phyloP scores from a whole-genome alignment of 2,888 invertebrate genomes.

The Zeuzera pyrina region DNA sequence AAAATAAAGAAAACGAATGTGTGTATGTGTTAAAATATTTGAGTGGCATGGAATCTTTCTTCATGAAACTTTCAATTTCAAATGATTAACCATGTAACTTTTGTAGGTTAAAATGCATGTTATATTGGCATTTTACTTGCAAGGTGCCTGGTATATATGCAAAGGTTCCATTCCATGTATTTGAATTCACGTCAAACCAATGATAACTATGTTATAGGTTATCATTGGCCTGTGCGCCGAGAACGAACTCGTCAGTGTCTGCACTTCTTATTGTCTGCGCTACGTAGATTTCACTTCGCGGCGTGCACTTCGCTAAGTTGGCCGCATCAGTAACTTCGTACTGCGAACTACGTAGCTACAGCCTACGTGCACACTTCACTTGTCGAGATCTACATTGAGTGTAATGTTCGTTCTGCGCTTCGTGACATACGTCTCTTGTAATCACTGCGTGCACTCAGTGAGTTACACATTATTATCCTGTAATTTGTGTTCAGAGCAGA shows the following conservation, averaged over 20 bases:
- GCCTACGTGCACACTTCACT: constrained; percentile 64
- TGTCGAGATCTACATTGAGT: constrained; percentile 61
- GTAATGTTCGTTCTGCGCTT: constrained; percentile 59
- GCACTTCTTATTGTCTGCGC: constrained; percentile 73
- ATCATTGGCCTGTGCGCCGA: constrained; percentile 74
- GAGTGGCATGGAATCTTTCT: constrained; percentile 45
- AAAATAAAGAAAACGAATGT: not conserved
- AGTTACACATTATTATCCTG: constrained; percentile 67
- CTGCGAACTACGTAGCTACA: constrained; percentile 66
- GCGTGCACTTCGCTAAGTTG: constrained; percentile 64
- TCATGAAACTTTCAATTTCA: constrained; percentile 11
- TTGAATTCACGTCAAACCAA: constrained; percentile 64
- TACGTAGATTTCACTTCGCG: constrained; percentile 70
- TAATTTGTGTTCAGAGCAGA: constrained; percentile 52
- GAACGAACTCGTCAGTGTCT: constrained; percentile 69
- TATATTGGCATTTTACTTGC: no score
- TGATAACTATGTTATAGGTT: constrained; percentile 75
- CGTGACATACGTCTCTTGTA: constrained; percentile 61
- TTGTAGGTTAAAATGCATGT: not conserved
- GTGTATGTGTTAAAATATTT: constrained; percentile 18
- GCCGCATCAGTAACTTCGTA: constrained; percentile 64
- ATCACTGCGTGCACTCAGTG: constrained; percentile 72
- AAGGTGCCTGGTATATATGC: not conserved
- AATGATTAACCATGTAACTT: not conserved
- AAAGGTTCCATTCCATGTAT: constrained; percentile 57